phyloP scores from a whole-genome alignment of 2,797 vertebrate species.

The Psittacula echo region DNA sequence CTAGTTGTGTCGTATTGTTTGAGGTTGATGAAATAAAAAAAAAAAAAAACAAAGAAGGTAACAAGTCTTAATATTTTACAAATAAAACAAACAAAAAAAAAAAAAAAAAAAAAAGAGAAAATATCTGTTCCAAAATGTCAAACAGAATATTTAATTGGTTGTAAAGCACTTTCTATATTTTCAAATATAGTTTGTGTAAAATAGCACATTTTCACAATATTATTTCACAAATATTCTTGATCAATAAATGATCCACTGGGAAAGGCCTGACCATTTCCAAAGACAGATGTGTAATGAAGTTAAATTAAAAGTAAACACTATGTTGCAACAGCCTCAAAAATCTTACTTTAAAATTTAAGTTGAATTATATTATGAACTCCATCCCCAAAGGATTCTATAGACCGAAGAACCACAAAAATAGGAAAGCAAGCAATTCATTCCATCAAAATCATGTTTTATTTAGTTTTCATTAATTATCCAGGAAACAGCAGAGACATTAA shows the following conservation, averaged over 20 bases:
- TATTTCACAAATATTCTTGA: neutral
- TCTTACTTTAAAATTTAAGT: neutral
- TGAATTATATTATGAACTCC: neutral
- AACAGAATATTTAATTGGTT: neutral
- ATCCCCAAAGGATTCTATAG: neutral
- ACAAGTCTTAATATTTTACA: neutral
- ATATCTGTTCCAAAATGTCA: neutral
- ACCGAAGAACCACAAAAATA: neutral
- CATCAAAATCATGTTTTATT: neutral
- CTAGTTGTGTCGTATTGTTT: neutral
- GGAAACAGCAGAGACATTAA: neutral
- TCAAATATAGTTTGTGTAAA: neutral
- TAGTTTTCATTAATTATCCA: neutral
- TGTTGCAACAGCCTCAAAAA: neutral
- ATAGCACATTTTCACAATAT: neutral
- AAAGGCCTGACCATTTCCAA: neutral
- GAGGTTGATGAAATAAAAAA: neutral
- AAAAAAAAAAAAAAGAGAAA: neutral
- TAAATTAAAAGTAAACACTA: neutral
- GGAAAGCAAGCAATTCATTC: neutral
- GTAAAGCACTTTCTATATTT: neutral
- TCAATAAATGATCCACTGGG: neutral
- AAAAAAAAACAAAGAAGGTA: neutral
- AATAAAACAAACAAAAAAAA: neutral
- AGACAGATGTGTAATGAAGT: neutral